Base-by-base conservation (phyloP, 2,797 vertebrate species). In the Tokudaia muenninki region DNA sequence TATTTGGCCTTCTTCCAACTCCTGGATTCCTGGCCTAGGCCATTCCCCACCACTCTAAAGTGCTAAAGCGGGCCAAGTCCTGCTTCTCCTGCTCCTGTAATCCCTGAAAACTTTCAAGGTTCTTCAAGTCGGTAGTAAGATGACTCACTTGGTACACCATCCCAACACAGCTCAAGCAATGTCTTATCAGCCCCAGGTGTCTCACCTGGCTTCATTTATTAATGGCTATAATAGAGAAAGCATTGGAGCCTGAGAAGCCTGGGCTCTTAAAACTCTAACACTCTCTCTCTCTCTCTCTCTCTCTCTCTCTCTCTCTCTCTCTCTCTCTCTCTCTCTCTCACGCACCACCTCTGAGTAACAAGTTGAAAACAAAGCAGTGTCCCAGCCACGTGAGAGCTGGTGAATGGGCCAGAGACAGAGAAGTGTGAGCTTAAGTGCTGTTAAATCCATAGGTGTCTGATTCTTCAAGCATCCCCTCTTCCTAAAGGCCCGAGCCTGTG, bases 351-450 rank as follows among this genome's bases (percentile, higher is more conserved):
- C 67, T 21, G 8, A 74, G 8, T 74, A 75, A 41, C 72, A 75
- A 75, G 37, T 75, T 44, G 37, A 74, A 74, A 97, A 22, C 61
- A 88, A 94, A 98, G 24, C 70, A 93, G 13, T 84, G 50, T 57
- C 95, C 87, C 57, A 65, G 50, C 55, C 37, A 80, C 47, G 11
- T 34, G 50, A 16, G 24, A 44, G 24, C 4, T 95, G 4, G 16
- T 57, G 21, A 6, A 29, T 1, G 12, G 41, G 37, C 4, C 47
- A 70, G 34, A 55, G 14, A 74, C 61, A 94, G n/a, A 80, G 22
- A 19, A 80, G 37, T 26, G 34, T 8, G 70, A 75, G 16, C 10
- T 0, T 41, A 59, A 61, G 22, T 82, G 24, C 14, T 61, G 19
- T 17, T 50, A 47, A 86, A 24, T n/a, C 5, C 3, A 19, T 22